phyloP scores from a whole-genome alignment of 1,140 invertebrate genomes.

The Aphidius gifuensis region DNA sequence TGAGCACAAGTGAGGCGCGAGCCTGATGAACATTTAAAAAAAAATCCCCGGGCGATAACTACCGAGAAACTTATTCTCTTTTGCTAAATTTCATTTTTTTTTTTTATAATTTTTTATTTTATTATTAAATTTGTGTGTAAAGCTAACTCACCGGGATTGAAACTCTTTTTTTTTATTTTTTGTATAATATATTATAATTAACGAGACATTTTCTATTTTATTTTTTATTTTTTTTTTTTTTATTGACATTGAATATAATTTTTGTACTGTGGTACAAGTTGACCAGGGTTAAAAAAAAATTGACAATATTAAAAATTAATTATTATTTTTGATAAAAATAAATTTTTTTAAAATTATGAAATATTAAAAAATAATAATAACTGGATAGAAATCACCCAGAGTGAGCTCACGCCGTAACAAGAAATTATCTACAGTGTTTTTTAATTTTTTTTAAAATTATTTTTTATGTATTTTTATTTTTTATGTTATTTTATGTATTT shows the following conservation, averaged over 20 bases:
- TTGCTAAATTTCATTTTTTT: constrained; percentile 15
- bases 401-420: constrained; percentile 37
- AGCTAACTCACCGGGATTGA: constrained; percentile 8
- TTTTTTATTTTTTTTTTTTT: too few species aligned
- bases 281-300: neutral
- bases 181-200: neutral
- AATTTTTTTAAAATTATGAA: neutral
- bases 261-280: neutral
- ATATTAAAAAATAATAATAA: neutral
- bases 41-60: constrained; percentile 22
- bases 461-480: constrained; percentile 6
- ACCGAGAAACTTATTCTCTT: neutral
- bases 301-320: too few species aligned
- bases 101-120: constrained; percentile 6
- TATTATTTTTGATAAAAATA: neutral
- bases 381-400: neutral
- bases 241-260: neutral
- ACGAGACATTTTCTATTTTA: too few species aligned
- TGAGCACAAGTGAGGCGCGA: constrained; percentile 47
- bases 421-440: constrained; percentile 44
- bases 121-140: constrained; percentile 4
- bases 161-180: neutral
- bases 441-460: neutral
- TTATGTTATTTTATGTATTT: neutral
- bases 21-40: constrained; percentile 14